phyloP scores from a whole-genome alignment of 92 coral and sea anemone genomes.

The Epizoanthus rinbou region DNA sequence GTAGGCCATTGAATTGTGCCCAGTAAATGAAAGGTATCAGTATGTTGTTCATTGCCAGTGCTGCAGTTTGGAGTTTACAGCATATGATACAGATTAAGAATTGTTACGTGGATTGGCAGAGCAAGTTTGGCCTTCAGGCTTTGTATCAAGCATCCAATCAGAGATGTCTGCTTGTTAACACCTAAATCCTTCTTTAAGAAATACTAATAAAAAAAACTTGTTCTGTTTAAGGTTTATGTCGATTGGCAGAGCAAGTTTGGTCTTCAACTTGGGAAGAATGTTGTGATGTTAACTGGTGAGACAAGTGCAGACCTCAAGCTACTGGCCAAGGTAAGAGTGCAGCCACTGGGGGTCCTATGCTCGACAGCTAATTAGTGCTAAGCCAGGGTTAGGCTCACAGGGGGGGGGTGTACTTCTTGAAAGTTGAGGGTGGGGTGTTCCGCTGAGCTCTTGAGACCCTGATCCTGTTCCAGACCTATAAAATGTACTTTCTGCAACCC shows the following conservation, averaged over 20 bases:
- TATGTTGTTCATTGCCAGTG: not conserved
- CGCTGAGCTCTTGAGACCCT: too few species aligned
- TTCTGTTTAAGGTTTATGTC: conserved; percentile 69
- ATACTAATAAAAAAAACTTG: not conserved
- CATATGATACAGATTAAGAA: not conserved
- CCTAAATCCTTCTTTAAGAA: too few species aligned
- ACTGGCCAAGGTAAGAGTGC: conserved; percentile 79
- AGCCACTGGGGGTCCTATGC: too few species aligned
- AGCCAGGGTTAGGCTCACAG: too few species aligned
- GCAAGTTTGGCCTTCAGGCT: conserved; percentile 85
- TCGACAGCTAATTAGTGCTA: too few species aligned
- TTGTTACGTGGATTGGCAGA: conserved; percentile 88
- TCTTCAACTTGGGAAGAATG: conserved; percentile 90
- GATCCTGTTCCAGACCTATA: too few species aligned
- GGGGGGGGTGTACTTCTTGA: too few species aligned
- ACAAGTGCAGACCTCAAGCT: conserved; percentile 98
- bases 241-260: conserved; percentile 99
- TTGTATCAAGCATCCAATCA: too few species aligned
- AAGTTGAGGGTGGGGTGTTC: too few species aligned
- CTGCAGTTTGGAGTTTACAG: not conserved
- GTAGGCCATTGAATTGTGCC: not conserved
- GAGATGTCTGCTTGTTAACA: too few species aligned
- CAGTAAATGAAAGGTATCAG: not conserved
- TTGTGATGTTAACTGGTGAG: conserved; percentile 95
- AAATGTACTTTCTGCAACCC: too few species aligned